A percentile compares a stretch with the other conserved stretches of the same genome.
phyloP scores from a whole-genome alignment of 2,113 vertebrate genomes.

The Heloderma charlesbogerti region DNA sequence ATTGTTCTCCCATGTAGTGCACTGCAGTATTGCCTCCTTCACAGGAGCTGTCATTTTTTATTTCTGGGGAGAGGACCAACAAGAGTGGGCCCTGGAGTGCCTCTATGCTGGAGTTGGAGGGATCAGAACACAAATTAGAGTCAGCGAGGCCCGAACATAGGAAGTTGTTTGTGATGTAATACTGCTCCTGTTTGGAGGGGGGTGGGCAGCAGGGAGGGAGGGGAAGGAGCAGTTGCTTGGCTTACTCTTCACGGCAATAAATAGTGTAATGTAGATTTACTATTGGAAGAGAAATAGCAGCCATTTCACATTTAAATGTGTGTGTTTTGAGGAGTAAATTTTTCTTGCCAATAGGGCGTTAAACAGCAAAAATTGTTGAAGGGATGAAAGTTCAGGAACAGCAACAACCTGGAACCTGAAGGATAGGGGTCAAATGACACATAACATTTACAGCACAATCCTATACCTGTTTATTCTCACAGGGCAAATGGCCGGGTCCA shows the following conservation, averaged over 20 bases:
- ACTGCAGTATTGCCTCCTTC: constrained; percentile 55
- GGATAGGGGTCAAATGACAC: not conserved
- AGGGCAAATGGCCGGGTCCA: too few species aligned
- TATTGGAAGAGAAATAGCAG: not conserved
- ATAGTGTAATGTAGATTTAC: not conserved
- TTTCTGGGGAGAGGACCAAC: constrained; percentile 68
- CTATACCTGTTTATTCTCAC: too few species aligned
- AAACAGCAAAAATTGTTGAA: not conserved
- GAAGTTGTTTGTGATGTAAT: constrained; percentile 31
- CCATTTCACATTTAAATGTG: not conserved
- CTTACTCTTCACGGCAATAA: constrained; percentile 10
- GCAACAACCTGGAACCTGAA: not conserved
- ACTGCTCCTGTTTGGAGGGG: constrained; percentile 14
- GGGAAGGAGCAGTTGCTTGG: constrained; percentile 38
- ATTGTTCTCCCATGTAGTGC: constrained; percentile 53
- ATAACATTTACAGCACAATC: not conserved
- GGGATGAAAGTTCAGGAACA: not conserved
- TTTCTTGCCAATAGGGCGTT: not conserved
- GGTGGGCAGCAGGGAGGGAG: not conserved
- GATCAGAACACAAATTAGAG: constrained; percentile 58
- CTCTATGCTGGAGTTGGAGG: constrained; percentile 10
- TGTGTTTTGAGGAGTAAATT: not conserved
- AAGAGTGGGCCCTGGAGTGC: constrained; percentile 50
- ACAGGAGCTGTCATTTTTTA: constrained; percentile 67
- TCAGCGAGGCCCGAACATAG: constrained; percentile 33